phyloP scores from a whole-genome alignment of 2,113 vertebrate genomes.

The Aramus guarauna region DNA sequence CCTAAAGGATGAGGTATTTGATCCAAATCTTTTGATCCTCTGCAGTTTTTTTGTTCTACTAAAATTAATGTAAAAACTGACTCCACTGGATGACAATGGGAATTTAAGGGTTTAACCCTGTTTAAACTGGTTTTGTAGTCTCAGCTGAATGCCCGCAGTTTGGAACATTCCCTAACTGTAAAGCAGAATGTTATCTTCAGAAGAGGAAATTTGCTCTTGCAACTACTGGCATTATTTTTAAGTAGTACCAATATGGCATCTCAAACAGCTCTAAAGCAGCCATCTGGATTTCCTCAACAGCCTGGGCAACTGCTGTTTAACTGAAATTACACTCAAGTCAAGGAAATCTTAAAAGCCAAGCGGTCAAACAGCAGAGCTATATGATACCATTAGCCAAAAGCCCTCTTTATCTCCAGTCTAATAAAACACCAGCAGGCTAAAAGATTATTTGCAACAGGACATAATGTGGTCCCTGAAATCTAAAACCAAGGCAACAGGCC shows the following conservation, averaged over 20 bases:
- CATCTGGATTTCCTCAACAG: background rate
- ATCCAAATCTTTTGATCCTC: background rate
- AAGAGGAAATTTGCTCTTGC: background rate
- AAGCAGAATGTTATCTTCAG: background rate
- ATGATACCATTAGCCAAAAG: background rate
- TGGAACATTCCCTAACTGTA: background rate
- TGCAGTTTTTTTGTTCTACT: background rate
- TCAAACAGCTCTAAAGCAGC: background rate
- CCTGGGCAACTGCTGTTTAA: background rate
- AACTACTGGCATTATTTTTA: background rate
- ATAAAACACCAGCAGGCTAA: background rate
- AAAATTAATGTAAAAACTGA: background rate
- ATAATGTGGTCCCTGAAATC: background rate
- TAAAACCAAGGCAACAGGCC: background rate
- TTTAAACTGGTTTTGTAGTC: background rate
- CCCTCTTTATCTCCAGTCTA: background rate
- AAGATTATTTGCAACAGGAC: background rate
- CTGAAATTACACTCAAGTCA: background rate
- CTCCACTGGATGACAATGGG: background rate
- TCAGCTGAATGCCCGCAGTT: background rate
- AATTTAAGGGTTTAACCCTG: background rate
- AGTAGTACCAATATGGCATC: background rate
- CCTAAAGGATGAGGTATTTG: background rate
- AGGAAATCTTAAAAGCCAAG: background rate
- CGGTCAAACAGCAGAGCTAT: background rate